phyloP scores from a whole-genome alignment of 2,797 vertebrate genomes.

The Dryobates pubescens region DNA sequence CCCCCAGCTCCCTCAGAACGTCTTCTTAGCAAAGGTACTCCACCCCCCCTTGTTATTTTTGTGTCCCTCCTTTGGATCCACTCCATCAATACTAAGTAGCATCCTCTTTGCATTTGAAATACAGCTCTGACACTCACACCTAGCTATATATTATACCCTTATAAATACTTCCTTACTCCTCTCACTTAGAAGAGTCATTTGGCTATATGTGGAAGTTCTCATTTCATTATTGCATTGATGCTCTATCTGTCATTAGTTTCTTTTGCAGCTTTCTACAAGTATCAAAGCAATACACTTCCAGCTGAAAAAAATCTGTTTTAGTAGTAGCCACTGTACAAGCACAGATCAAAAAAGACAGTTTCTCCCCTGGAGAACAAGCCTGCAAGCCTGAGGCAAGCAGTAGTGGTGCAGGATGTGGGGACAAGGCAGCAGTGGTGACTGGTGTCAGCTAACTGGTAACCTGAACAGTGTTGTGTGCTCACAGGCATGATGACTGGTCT shows the following conservation, averaged over 20 bases:
- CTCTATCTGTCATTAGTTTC: not conserved
- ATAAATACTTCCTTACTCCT: not conserved
- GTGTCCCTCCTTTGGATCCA: no score
- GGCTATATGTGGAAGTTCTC: not conserved
- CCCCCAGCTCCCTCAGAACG: no score
- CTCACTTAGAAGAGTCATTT: not conserved
- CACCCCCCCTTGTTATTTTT: no score
- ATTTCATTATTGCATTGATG: not conserved
- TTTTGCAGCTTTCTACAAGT: not conserved
- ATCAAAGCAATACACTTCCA: not conserved
- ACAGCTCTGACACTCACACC: not conserved
- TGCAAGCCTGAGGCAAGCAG: not conserved
- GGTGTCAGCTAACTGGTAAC: not conserved
- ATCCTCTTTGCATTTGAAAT: not conserved
- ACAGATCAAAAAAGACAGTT: not conserved
- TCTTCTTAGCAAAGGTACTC: no score
- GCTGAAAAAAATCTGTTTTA: rapidly evolving
- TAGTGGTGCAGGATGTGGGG: rapidly evolving
- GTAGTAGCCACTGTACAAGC: no score
- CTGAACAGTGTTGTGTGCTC: rapidly evolving
- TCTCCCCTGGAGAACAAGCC: not conserved
- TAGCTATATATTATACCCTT: not conserved
- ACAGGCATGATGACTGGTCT: rapidly evolving
- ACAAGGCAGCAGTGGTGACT: not conserved
- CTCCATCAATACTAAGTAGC: not conserved